Evolutionary conservation across 2,113 vertebrate genomes (phyloP).

Genomic region (Podocnemis expansa): DNA sequence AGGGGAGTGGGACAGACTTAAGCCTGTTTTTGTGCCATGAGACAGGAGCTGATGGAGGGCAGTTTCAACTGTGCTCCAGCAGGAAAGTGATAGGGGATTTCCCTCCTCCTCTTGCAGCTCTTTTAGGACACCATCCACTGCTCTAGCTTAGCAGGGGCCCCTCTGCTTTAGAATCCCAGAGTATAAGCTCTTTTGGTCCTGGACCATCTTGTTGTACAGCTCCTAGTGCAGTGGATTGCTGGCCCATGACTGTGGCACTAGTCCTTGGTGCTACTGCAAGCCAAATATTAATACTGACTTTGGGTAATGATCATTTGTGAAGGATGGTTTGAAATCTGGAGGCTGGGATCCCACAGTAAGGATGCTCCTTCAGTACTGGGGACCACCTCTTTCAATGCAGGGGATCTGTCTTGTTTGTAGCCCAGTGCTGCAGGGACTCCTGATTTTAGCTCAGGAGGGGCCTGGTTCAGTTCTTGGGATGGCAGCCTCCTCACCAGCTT

Average conservation of each 20-base stretch:
- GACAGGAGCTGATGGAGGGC: not conserved
- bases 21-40: not conserved
- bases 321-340: not conserved
- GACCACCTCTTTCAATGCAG: not conserved
- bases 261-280: not conserved
- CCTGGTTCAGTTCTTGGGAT: not conserved
- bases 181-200: not conserved
- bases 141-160: not conserved
- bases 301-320: not conserved
- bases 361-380: not conserved
- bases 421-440: not conserved
- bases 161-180: not conserved
- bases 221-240: not conserved
- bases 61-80: not conserved
- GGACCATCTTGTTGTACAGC: not conserved
- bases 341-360: not conserved
- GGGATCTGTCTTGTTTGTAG: not conserved
- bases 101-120: not conserved
- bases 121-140: not conserved
- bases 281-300: not conserved
- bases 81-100: not conserved
- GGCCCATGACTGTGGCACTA: not conserved
- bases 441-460: not conserved
- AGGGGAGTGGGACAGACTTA: not conserved
- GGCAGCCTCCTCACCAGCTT: not conserved